Base-by-base conservation (phyloP, 1,140 invertebrate species). In the Procambarus virginalis region DNA sequence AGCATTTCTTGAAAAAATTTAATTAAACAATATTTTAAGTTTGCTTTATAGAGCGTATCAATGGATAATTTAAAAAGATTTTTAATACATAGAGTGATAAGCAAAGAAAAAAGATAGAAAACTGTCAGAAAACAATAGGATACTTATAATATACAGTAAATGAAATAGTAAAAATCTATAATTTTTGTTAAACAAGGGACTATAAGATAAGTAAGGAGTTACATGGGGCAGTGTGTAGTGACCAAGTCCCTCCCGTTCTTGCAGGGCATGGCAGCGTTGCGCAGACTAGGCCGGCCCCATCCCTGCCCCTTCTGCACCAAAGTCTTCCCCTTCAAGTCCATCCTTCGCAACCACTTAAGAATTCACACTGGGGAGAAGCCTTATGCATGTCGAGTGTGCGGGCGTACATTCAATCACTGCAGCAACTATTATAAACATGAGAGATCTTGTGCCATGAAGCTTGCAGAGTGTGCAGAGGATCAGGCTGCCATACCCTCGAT, bases 401-500 rank as follows among this genome's bases (percentile, higher is more conserved):
- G 94, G 9, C 93, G 93, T 70, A 93, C 93, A 84, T 95, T 95
- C 68, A 94, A 94, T 92, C 94, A 95, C 88, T 93, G 94, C 60
- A 94, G 94, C 0, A 95, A 95, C 93, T 92, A 94, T 48, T 94
- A 94, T 82, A 93, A 94, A 85, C 94, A 95, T 55, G 93, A 94
- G 86, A 83, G 90, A 73, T 60, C 82, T 78, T 91, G 90, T 60
- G 84, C 85, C 14, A 22, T 86, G 55, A 87, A 86, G 55, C 84
- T 91, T 70, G 78, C 90, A 22, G 85, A 91, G 60, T 75, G 58
- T 64, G 55, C 89, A 10, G 84, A 91, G n/a, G 84, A 82, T 45
- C 84, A 86, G 58, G 55, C 80, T 12, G 49, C 45, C 10, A 64
- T 14, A 45, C 22, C 55, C 34, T 82, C 73, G 0, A 77, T 81